Evolutionary conservation across 2,888 invertebrate species (phyloP).

Genomic region (Eumacrocentrus americanus): DNA sequence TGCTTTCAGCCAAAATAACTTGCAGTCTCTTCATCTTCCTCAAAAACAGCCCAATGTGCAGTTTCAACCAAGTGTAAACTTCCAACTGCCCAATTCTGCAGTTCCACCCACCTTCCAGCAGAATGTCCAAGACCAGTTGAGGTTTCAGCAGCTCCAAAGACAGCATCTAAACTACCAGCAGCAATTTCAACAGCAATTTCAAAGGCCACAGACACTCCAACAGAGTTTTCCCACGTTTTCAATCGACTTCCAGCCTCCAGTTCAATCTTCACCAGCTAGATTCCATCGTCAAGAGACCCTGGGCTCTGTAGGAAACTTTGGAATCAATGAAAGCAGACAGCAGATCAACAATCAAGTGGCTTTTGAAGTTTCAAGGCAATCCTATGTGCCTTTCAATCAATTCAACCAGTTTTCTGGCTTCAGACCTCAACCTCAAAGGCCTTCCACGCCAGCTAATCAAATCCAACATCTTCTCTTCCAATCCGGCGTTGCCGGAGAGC

Average conservation of each 20-base stretch:
- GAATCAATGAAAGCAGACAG: constrained; percentile 63
- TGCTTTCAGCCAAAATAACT: constrained; percentile 35
- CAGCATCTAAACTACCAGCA: constrained; percentile 47
- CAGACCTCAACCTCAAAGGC: constrained; percentile 36
- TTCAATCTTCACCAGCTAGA: constrained; percentile 52
- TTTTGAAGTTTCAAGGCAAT: constrained; percentile 48
- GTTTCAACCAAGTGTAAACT: constrained; percentile 52
- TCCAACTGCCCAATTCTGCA: constrained; percentile 50
- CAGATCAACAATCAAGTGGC: constrained; percentile 41
- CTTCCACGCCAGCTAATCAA: constrained; percentile 65
- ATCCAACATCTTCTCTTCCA: constrained; percentile 71
- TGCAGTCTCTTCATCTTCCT: constrained; percentile 42
- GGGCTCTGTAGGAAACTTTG: constrained; percentile 67
- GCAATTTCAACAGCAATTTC: constrained; percentile 54
- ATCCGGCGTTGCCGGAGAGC: constrained; percentile 67
- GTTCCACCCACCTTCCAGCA: constrained; percentile 47
- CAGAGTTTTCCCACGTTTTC: constrained; percentile 49
- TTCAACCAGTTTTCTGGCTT: constrained; percentile 42
- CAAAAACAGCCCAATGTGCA: constrained; percentile 44
- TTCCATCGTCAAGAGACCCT: constrained; percentile 60
- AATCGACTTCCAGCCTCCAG: constrained; percentile 53
- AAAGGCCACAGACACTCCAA: constrained; percentile 53
- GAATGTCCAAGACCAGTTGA: constrained; percentile 43
- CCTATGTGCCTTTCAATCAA: constrained; percentile 39
- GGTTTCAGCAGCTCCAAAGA: constrained; percentile 40